Conservation (phyloP, 2,888 invertebrate genomes). For the Campoletis raptor region DNA sequence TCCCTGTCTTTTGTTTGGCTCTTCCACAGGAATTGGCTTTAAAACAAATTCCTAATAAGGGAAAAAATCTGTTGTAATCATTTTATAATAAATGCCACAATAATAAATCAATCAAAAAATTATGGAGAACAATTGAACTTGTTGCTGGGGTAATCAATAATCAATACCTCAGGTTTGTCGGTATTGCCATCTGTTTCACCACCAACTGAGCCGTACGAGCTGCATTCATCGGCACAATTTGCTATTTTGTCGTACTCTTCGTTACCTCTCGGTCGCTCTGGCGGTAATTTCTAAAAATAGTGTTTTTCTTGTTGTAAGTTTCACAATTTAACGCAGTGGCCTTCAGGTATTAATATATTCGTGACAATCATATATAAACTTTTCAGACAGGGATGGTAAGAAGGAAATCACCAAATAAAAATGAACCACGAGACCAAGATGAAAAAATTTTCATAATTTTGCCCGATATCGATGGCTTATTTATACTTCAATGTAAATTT, state of each 20-base stretch:
- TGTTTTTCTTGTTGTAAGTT: neutral
- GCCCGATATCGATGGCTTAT: neutral
- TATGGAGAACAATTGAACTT: neutral
- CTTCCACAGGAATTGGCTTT: conserved; percentile 75
- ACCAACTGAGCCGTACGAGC: conserved; percentile 79
- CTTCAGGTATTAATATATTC: neutral
- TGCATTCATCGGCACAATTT: conserved; percentile 73
- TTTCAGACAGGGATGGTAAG: neutral
- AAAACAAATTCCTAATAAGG: conserved; percentile 77
- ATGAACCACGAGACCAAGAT: neutral
- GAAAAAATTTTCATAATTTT: neutral
- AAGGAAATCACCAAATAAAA: neutral
- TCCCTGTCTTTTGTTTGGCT: conserved; percentile 73
- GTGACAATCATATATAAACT: neutral
- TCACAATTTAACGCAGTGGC: neutral
- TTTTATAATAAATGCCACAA: neutral
- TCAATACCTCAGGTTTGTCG: conserved; percentile 68
- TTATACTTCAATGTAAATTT: neutral
- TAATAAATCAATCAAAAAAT: neutral
- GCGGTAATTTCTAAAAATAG: conserved; percentile 49
- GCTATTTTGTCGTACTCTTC: conserved; percentile 77
- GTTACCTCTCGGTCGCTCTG: conserved; percentile 58
- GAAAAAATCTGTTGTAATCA: neutral
- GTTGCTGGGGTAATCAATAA: conserved; percentile 3
- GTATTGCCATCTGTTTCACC: conserved; percentile 74